Evolutionary conservation across 2,797 vertebrate genomes (phyloP).

Genomic region (Megalops cyprinoides): DNA sequence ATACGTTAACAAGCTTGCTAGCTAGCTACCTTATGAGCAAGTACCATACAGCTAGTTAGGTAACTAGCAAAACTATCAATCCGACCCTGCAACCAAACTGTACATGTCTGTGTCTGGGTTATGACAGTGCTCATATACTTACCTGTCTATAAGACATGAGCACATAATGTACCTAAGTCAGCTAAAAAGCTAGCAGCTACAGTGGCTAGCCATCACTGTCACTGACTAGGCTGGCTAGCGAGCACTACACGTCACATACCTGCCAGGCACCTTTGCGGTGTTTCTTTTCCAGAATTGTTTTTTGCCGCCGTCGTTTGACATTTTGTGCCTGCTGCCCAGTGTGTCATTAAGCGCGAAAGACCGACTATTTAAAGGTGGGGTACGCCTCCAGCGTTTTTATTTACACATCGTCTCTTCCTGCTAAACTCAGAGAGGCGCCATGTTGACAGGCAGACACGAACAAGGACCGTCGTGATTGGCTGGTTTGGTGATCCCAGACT

Average conservation of each 20-base stretch:
- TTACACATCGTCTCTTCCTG: neutral
- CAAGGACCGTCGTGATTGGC: conserved; percentile 74
- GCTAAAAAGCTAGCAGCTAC: neutral
- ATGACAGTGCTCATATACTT: neutral
- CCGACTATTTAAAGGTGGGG: conserved; percentile 36
- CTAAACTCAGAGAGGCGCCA: conserved; percentile 81
- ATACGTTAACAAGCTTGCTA: too few species aligned
- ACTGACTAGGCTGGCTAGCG: conserved; percentile 50
- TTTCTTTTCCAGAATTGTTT: conserved; percentile 98
- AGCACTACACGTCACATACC: conserved; percentile 79
- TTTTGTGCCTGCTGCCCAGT: conserved; percentile 60
- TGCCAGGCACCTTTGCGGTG: conserved; percentile 91
- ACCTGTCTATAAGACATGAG: too few species aligned
- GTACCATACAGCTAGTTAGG: neutral
- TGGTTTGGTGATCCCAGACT: neutral
- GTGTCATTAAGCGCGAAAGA: conserved; percentile 44
- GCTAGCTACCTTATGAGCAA: too few species aligned
- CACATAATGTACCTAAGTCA: neutral
- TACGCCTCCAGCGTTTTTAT: conserved; percentile 47
- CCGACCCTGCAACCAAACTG: neutral
- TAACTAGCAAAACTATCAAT: too few species aligned
- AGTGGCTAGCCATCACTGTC: too few species aligned
- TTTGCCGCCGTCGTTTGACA: conserved; percentile 88
- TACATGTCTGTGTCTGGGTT: neutral
- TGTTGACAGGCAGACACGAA: conserved; percentile 69